Base-by-base conservation (phyloP, 2,888 invertebrate genomes). In the Vanessa cardui region DNA sequence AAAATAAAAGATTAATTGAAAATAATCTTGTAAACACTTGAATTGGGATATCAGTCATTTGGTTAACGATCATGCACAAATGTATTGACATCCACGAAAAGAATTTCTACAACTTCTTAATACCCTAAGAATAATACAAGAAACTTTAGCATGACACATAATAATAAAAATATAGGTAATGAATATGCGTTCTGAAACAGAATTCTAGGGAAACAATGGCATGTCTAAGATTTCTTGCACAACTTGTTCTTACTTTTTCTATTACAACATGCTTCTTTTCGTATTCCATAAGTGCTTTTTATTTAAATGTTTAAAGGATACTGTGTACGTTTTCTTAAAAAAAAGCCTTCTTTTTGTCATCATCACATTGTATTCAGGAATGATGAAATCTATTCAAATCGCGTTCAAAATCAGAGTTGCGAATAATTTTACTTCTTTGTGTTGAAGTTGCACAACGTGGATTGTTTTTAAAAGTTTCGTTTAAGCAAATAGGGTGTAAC, bases 401-500 rank as follows among this genome's bases (percentile, higher is more conserved):
- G 75, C 76, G 77, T 73, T 64, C 74, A 54, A 64, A 65, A 65
- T 63, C 60, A 58, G 64, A 72, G 49, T 44, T 63, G 66, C 52
- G 62, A 61, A 64, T 64, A 72, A 64, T 67, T 69, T 69, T 58
- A 72, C 60, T 72, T 70, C 72, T 73, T 69, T 69, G 73, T 69
- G 47, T 70, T 64, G 62, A 73, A 61, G 72, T 81, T 77, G 72
- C 77, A 73, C 75, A 81, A 77, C 72, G 83, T 71, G 80, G 83
- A 78, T 79, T 84, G 83, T 81, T 83, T 83, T 84, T 80, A 81
- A 86, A 85, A 83, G 82, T 83, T 85, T 84, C 77, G 81, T 80
- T 83, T 82, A 85, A 85, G 84, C 84, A 88, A 88, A 87, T 83
- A 85, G 80, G 76, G 75, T 76, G 75, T 74, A 80, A 78, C 80